These are phyloP conservation scores for Peromyscus eremicus DNA, from an alignment of 2,797 vertebrate species.

Conservation along the genomic window DNA sequence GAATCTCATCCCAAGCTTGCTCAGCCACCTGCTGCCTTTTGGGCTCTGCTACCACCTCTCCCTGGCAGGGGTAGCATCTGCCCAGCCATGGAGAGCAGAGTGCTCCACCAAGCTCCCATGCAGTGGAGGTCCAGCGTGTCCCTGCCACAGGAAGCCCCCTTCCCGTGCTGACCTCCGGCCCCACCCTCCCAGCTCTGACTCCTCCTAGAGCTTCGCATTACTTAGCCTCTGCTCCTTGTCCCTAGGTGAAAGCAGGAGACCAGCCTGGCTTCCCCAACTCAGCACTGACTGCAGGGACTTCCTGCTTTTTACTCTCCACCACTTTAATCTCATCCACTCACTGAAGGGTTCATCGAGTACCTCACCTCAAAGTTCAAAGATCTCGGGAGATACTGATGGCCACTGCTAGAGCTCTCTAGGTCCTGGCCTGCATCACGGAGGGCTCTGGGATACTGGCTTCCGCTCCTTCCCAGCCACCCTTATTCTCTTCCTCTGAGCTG, in stretches of 20 bases:
- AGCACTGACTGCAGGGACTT: background rate
- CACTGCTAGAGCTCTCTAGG: background rate
- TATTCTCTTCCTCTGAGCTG: background rate
- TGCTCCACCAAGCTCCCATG: background rate
- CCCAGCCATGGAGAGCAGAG: background rate
- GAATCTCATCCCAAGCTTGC: background rate
- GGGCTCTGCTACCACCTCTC: background rate
- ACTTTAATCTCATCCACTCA: background rate
- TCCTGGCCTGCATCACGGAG: background rate
- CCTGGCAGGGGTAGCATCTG: background rate
- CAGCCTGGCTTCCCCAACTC: background rate
- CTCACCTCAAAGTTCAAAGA: background rate
- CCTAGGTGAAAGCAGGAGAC: background rate
- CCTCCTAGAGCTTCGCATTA: background rate
- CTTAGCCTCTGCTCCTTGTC: background rate
- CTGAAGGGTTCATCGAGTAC: background rate
- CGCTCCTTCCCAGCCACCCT: background rate
- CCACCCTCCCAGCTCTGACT: background rate
- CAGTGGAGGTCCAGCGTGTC: background rate
- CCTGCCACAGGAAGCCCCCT: background rate
- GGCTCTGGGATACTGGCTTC: background rate
- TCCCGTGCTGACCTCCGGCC: background rate
- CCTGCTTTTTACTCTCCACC: background rate
- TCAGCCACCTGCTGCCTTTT: background rate
- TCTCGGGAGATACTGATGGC: background rate